Conservation (phyloP, 2,113 vertebrate genomes). For the Lycaon pictus region DNA sequence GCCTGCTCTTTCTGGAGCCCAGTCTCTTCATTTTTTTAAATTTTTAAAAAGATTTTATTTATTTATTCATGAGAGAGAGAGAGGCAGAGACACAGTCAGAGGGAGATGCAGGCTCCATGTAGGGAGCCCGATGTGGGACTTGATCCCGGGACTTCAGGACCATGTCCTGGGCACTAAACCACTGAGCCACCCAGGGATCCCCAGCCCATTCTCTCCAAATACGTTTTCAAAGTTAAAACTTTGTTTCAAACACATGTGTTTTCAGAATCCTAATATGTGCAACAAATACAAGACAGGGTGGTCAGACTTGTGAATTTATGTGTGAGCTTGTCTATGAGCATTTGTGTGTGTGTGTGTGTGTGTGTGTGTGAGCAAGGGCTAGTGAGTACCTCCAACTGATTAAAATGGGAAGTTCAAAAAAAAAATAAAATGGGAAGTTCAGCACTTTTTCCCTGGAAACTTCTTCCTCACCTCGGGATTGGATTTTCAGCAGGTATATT, state of each 20-base stretch:
- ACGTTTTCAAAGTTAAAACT: neutral
- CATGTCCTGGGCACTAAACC: too few relatives aligned
- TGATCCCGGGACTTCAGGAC: too few relatives aligned
- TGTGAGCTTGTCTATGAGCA: neutral
- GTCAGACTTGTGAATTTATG: neutral
- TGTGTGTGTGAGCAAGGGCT: neutral
- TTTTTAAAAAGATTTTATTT: too few relatives aligned
- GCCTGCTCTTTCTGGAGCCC: neutral
- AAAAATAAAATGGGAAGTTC: neutral
- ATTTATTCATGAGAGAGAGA: too few relatives aligned
- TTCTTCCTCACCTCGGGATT: neutral
- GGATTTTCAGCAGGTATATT: neutral
- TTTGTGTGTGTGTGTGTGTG: fast-evolving
- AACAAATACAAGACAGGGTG: neutral
- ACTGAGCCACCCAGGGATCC: too few relatives aligned
- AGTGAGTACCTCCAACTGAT: neutral
- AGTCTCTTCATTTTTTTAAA: neutral
- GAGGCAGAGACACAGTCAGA: too few relatives aligned
- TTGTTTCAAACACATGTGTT: neutral
- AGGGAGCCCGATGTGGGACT: too few relatives aligned
- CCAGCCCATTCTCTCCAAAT: neutral
- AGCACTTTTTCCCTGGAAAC: neutral
- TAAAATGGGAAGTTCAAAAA: neutral
- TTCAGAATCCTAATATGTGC: neutral
- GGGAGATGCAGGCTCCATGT: too few relatives aligned